A percentile compares a stretch with the other conserved stretches of the same genome.
Evolutionary conservation across 2,888 invertebrate species (phyloP).

Genomic region (Petrolisthes cinctipes): DNA sequence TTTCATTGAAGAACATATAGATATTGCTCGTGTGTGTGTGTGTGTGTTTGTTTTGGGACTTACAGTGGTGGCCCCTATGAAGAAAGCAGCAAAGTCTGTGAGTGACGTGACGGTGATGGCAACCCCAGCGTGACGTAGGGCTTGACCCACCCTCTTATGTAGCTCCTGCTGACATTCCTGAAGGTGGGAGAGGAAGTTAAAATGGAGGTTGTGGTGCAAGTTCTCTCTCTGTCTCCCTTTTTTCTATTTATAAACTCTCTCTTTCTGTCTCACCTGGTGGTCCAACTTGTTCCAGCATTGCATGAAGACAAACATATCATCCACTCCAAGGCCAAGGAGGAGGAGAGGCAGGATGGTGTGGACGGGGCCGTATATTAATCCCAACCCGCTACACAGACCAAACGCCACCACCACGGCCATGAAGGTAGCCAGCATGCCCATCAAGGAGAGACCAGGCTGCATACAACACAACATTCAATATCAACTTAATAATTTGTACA

Average conservation of each 20-base stretch:
- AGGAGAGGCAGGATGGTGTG: constrained; percentile 86
- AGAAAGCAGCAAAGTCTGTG: constrained; percentile 84
- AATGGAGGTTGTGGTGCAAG: background rate
- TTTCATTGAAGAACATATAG: too few species aligned
- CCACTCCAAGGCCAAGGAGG: constrained; percentile 82
- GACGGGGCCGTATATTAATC: constrained; percentile 83
- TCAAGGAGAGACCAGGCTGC: constrained; percentile 77
- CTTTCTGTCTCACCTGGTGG: constrained; percentile 21
- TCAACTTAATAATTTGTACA: too few species aligned
- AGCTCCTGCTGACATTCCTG: constrained; percentile 70
- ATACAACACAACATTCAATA: background rate
- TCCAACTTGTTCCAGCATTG: constrained; percentile 79
- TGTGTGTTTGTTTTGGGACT: constrained; percentile 67
- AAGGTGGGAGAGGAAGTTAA: background rate
- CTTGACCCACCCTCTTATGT: constrained; percentile 78
- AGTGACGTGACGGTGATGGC: constrained; percentile 86
- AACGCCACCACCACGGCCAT: constrained; percentile 81
- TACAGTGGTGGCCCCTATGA: constrained; percentile 83
- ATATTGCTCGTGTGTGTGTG: background rate
- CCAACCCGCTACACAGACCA: constrained; percentile 80
- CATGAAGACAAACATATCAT: constrained; percentile 88
- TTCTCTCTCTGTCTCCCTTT: too few species aligned
- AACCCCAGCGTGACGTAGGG: constrained; percentile 84
- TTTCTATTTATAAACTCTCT: too few species aligned
- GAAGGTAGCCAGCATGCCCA: constrained; percentile 80